Evolutionary conservation across 2,113 vertebrate genomes (phyloP).

Genomic region (Saccopteryx leptura): DNA sequence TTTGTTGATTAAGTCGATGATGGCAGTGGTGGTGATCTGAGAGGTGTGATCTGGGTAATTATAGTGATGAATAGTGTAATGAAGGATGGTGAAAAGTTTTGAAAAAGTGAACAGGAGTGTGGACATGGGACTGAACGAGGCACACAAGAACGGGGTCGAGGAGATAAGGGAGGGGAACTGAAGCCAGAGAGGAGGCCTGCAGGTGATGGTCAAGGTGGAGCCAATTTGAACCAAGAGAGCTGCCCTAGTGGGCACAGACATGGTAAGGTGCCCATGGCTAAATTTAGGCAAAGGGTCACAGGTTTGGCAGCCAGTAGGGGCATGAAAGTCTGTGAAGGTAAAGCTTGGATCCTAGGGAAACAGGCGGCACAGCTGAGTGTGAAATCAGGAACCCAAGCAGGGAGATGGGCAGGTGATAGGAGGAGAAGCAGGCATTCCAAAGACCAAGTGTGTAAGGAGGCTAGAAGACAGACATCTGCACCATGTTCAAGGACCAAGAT

Average conservation of each 20-base stretch:
- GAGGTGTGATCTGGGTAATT: not conserved
- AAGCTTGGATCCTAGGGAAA: not conserved
- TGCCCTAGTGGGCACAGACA: not conserved
- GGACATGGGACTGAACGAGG: not conserved
- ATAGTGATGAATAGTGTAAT: not conserved
- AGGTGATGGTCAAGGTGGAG: not conserved
- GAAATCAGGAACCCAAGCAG: not conserved
- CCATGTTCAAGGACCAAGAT: not conserved
- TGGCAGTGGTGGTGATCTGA: not conserved
- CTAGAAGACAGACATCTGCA: not conserved
- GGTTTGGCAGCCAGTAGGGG: not conserved
- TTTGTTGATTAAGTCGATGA: not conserved
- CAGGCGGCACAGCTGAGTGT: not conserved
- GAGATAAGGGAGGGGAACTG: not conserved
- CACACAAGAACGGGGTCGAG: not conserved
- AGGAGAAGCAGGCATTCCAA: not conserved
- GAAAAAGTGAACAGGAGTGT: not conserved
- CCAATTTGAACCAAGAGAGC: not conserved
- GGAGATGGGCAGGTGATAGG: not conserved
- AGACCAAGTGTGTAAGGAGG: not conserved
- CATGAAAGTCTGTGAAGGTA: not conserved
- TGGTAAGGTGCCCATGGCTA: not conserved
- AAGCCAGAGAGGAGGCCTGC: not conserved
- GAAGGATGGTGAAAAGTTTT: not conserved
- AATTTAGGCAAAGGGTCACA: not conserved